Percentiles rank a stretch among this genome's conserved stretches.
Conservation (phyloP, 2,797 vertebrate genomes). For the Catamblyrhynchus diadema region DNA sequence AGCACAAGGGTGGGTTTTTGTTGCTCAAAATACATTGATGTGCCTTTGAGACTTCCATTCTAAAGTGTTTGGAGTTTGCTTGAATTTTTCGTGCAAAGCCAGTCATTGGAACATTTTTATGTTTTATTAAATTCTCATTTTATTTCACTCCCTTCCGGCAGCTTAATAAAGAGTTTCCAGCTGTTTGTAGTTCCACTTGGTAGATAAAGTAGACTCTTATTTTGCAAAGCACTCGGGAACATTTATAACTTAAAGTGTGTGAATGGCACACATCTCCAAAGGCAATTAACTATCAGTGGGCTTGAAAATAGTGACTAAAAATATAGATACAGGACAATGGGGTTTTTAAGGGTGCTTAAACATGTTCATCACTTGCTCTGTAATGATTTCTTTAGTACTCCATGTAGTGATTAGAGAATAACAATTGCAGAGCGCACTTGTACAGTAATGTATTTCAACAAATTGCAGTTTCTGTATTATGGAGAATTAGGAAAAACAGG, state of each 20-base stretch:
- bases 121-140: slow-evolving; percentile 50
- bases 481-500: neutral
- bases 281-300: neutral
- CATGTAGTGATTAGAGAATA: neutral
- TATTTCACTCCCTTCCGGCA: slow-evolving; percentile 35
- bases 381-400: neutral
- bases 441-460: neutral
- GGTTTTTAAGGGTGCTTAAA: neutral
- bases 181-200: slow-evolving; percentile 12
- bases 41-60: slow-evolving; percentile 7
- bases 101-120: neutral
- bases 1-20: neutral
- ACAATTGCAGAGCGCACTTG: neutral
- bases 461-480: neutral
- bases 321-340: neutral
- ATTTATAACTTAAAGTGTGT: neutral
- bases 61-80: neutral
- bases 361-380: neutral
- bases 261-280: neutral
- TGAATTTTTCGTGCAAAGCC: slow-evolving; percentile 10
- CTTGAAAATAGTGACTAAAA: neutral
- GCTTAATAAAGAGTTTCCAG: slow-evolving; percentile 38
- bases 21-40: neutral
- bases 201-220: neutral
- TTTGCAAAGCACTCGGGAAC: neutral